These are phyloP conservation scores for Pecten maximus DNA, from an alignment of 2,888 invertebrate species.

Conservation along the genomic window DNA sequence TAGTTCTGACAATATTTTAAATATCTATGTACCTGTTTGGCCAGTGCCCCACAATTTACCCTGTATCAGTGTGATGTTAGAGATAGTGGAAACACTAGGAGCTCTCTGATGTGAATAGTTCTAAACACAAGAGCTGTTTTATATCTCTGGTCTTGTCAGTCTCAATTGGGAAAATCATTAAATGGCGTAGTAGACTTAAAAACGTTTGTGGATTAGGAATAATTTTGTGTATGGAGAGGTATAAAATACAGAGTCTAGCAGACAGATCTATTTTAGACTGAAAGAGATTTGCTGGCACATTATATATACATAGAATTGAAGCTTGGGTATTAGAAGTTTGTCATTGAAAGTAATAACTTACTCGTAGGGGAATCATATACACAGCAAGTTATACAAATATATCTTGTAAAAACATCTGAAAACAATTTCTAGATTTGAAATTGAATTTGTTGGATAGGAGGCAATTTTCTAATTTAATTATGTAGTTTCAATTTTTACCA, in stretches of 20 bases:
- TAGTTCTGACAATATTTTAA: constrained; percentile 15
- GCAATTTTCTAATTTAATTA: constrained; percentile 30
- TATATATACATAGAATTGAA: not conserved
- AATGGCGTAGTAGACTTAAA: not conserved
- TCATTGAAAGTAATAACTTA: constrained; percentile 25
- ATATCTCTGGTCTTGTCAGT: constrained; percentile 22
- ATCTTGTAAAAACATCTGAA: constrained; percentile 15
- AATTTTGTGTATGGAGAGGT: not conserved
- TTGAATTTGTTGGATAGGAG: constrained; percentile 30
- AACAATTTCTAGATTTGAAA: constrained; percentile 28
- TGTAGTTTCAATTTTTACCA: constrained; percentile 34
- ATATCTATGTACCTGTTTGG: not conserved
- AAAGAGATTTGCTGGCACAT: not conserved
- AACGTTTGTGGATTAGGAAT: not conserved
- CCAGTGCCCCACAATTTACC: constrained; percentile 8
- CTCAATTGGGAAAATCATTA: constrained; percentile 35
- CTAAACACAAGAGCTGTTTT: constrained; percentile 24
- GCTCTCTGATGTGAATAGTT: not conserved
- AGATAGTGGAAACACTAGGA: not conserved
- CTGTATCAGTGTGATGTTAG: not conserved
- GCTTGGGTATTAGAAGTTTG: not conserved
- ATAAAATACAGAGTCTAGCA: not conserved
- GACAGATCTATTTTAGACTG: not conserved
- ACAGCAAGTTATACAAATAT: not conserved
- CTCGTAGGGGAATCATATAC: not conserved